Base-by-base conservation (phyloP, 2,797 vertebrate species). In the Enteromius afrohamiltoni region DNA sequence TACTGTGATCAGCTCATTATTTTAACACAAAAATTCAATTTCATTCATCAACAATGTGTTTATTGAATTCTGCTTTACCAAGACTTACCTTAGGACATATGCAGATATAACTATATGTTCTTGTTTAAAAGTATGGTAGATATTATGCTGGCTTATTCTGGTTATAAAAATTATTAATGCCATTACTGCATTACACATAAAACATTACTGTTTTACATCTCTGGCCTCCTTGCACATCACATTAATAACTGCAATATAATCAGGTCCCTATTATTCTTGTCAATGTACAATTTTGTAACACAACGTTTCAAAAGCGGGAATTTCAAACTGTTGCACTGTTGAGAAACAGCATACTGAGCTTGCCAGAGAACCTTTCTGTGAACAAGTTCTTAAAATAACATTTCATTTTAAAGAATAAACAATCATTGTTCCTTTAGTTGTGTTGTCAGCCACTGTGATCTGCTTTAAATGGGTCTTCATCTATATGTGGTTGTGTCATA, bases 401-500 rank as follows among this genome's bases (percentile, higher is more conserved):
- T 6, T 6, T 6, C 1, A 51, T 19, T 45, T 45, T 13, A 6
- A 7, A 51, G 19, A 58, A 62, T 26, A 34, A 14, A 37, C 3
- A 11, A 14, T 19, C 31, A 53, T 23, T 53, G 62, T 68, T 53
- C 62, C 29, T 37, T 19, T 64, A 64, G 42, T 9, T 65, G 76
- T 79, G 26, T 7, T 53, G 67, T 34, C 71, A 55, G 9, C 53
- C 40, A 58, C 29, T 16, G n/a, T 69, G 78, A 37, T 34, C 64
- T 74, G 10, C 58, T 23, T 14, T 65, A 21, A 75, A 31, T 53
- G 31, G 0, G 8, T 75, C 60, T 65, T 29, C 8, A 42, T 76
- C n/a, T 6, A 51, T 9, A 74, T 74, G 80, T 45, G 71, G 60
- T 75, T 42, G 0, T 67, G 73, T 42, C 55, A 23, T 75, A 17